These are phyloP conservation scores for Sinocyclocheilus anophthalmus DNA, from an alignment of 2,113 vertebrate species.

Conservation along the genomic window DNA sequence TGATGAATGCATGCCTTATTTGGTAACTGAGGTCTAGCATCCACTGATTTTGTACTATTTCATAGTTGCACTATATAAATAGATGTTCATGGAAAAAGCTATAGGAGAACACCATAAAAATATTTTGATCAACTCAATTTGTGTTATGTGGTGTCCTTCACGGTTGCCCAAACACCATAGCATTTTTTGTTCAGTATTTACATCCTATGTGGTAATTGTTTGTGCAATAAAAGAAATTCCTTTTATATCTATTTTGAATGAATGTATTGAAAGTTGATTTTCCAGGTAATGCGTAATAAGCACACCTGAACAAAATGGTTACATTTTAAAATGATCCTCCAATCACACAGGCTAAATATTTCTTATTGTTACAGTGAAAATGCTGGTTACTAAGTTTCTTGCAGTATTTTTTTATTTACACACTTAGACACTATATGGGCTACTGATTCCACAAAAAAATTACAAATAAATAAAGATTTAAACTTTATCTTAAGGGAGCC, in stretches of 20 bases:
- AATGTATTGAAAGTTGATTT: background rate
- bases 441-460: background rate
- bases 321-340: background rate
- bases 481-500: background rate
- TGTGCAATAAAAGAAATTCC: background rate
- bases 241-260: background rate
- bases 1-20: too few relatives aligned
- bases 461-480: background rate
- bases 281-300: background rate
- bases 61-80: too few relatives aligned
- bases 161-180: too few relatives aligned
- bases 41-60: too few relatives aligned
- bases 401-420: background rate
- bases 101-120: too few relatives aligned
- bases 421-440: background rate
- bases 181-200: background rate
- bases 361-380: too few relatives aligned
- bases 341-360: background rate
- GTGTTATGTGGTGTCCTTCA: too few relatives aligned
- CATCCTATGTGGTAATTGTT: background rate
- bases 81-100: too few relatives aligned
- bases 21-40: too few relatives aligned
- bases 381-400: background rate
- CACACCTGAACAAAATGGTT: background rate
- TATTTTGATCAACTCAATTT: too few relatives aligned